These are phyloP conservation scores for Gopherus flavomarginatus DNA, from an alignment of 2,113 vertebrate genomes.

Conservation along the genomic window DNA sequence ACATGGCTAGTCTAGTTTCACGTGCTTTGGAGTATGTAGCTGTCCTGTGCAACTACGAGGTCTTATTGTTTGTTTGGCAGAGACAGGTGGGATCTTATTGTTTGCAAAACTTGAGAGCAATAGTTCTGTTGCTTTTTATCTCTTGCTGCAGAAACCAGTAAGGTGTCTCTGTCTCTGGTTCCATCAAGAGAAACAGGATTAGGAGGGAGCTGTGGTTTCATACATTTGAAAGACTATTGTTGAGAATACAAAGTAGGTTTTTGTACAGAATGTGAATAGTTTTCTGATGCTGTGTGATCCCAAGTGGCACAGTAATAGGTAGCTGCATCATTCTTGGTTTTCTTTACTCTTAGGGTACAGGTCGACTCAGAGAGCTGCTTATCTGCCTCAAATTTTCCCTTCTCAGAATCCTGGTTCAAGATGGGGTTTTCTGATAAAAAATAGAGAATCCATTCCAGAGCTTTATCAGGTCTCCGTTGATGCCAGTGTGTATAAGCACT, in stretches of 20 bases:
- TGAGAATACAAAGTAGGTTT: background rate
- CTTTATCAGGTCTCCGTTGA: background rate
- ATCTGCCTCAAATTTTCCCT: background rate
- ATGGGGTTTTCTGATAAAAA: background rate
- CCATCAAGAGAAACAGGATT: background rate
- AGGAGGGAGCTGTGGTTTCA: background rate
- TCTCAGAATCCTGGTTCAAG: background rate
- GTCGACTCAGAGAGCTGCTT: background rate
- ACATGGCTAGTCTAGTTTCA: background rate
- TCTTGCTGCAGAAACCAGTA: background rate
- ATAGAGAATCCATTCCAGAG: background rate
- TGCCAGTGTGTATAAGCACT: background rate
- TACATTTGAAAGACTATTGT: background rate
- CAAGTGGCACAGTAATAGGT: slow-evolving; percentile 12
- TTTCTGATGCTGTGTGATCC: background rate
- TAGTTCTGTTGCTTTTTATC: background rate
- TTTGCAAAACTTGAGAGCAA: background rate
- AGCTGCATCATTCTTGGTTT: background rate
- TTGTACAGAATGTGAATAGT: background rate
- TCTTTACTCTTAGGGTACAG: background rate
- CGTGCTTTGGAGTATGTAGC: background rate
- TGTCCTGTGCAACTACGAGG: background rate
- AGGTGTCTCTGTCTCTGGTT: background rate
- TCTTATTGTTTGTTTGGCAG: background rate
- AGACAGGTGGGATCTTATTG: background rate